Evolutionary conservation across 1,140 invertebrate species (phyloP).

Genomic region (Drosophila sechellia): DNA sequence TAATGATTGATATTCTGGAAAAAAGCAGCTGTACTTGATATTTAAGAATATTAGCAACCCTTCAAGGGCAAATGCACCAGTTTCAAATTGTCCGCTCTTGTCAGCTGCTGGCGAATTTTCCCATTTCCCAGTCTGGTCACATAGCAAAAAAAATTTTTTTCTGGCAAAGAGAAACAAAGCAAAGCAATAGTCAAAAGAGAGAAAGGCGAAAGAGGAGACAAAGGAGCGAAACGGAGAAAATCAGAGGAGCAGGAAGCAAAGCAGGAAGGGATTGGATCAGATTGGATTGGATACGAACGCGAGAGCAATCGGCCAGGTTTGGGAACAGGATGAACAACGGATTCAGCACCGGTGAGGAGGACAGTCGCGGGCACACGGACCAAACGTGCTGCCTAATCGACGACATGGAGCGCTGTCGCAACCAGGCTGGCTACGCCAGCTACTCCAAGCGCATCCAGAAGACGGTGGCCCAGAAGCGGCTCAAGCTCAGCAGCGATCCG

Average conservation of each 20-base stretch:
- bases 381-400: slow-evolving; percentile 98
- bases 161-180: background rate
- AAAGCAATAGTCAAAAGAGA: slow-evolving; percentile 1
- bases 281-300: background rate
- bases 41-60: too few species aligned
- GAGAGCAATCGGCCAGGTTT: background rate
- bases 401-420: slow-evolving; percentile 92
- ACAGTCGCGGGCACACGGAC: slow-evolving; percentile 91
- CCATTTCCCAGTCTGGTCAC: too few species aligned
- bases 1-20: too few species aligned
- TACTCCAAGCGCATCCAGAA: slow-evolving; percentile 99
- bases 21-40: too few species aligned
- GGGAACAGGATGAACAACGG: slow-evolving; percentile 89
- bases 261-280: background rate
- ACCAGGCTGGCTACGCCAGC: slow-evolving; percentile 95
- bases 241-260: slow-evolving; percentile 5
- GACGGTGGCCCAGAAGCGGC: slow-evolving; percentile 95
- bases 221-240: slow-evolving; percentile 17
- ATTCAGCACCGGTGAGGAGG: slow-evolving; percentile 95
- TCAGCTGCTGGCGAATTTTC: too few species aligned
- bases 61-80: too few species aligned
- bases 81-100: too few species aligned
- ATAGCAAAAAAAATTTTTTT: background rate
- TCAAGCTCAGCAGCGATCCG: slow-evolving; percentile 95
- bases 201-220: background rate